Evolutionary conservation across 1,140 invertebrate species (phyloP).

Genomic region (Drosophila orena): DNA sequence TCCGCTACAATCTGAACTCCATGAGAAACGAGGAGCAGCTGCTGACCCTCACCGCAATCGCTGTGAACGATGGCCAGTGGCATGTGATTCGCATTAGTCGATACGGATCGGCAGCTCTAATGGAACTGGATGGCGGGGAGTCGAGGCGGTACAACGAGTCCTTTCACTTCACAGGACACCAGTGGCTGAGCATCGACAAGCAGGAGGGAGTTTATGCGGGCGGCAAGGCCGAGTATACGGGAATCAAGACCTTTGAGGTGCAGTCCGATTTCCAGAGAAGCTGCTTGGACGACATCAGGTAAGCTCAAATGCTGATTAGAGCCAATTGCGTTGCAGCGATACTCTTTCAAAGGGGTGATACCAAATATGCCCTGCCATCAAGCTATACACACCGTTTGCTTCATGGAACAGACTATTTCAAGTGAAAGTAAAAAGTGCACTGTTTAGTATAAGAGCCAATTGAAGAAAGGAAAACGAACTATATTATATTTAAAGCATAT

Average conservation of each 20-base stretch:
- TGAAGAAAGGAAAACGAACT: no score
- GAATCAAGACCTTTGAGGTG: slow-evolving; percentile 87
- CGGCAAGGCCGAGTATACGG: slow-evolving; percentile 89
- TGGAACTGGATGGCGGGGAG: slow-evolving; percentile 90
- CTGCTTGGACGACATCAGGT: slow-evolving; percentile 85
- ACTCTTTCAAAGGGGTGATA: not conserved
- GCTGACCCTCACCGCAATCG: slow-evolving; percentile 87
- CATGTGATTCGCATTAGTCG: slow-evolving; percentile 88
- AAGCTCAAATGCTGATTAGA: slow-evolving; percentile 21
- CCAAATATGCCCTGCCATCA: no score
- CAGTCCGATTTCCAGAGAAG: slow-evolving; percentile 88
- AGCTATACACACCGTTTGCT: no score
- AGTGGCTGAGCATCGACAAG: slow-evolving; percentile 88
- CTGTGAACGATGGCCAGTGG: slow-evolving; percentile 90
- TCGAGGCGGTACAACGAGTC: slow-evolving; percentile 89
- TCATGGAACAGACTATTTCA: no score
- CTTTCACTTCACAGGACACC: slow-evolving; percentile 87
- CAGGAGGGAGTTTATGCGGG: slow-evolving; percentile 89
- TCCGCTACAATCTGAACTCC: slow-evolving; percentile 89
- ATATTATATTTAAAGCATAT: no score
- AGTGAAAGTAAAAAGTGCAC: no score
- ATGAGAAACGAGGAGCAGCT: slow-evolving; percentile 86
- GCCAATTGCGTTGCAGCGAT: not conserved
- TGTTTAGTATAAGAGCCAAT: no score
- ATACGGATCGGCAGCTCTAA: slow-evolving; percentile 88